Conservation (phyloP, 2,113 vertebrate species). For the Chaenogobius annularis region DNA sequence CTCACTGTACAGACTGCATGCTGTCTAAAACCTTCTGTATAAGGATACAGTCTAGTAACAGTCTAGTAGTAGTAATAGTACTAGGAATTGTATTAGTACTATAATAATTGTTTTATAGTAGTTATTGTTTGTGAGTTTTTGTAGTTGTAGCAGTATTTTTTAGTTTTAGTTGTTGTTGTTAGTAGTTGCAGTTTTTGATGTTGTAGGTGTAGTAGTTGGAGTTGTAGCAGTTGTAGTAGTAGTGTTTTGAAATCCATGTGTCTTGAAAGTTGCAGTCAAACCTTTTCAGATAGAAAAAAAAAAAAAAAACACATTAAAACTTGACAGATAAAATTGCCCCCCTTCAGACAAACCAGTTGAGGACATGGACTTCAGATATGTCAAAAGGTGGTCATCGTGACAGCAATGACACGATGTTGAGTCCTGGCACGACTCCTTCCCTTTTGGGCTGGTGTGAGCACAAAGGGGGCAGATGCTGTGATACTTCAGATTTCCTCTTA, state of each 20-base stretch:
- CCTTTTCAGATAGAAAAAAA: background rate
- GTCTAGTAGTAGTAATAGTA: no score
- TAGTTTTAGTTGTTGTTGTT: background rate
- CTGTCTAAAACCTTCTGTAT: background rate
- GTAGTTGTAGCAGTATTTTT: background rate
- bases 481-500: slow-evolving; percentile 1
- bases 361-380: background rate
- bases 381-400: background rate
- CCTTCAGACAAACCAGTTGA: background rate
- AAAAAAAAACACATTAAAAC: background rate
- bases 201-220: no score
- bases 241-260: background rate
- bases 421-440: background rate
- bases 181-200: no score
- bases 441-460: background rate
- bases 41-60: background rate
- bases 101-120: background rate
- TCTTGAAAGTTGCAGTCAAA: background rate
- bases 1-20: background rate
- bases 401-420: background rate
- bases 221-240: no score
- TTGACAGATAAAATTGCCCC: no score
- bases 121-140: background rate
- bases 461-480: slow-evolving; percentile 2
- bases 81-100: no score